phyloP scores from a whole-genome alignment of 2,888 invertebrate species.

The Fragum whitleyi region DNA sequence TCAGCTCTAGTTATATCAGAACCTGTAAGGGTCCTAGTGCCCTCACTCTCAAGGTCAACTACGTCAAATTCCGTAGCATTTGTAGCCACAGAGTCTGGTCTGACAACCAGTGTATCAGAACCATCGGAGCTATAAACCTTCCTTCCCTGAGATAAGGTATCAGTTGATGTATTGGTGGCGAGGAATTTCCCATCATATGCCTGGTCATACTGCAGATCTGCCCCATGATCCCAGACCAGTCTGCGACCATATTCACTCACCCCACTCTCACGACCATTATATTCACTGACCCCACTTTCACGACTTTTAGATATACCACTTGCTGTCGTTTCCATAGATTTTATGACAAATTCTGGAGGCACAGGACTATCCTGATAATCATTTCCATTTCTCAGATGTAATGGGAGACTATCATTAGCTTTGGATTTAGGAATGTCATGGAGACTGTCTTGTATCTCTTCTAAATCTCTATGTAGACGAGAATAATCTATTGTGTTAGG shows the following conservation, averaged over 20 bases:
- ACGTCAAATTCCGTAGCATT: constrained; percentile 47
- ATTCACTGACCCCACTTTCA: constrained; percentile 67
- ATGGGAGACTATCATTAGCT: constrained; percentile 56
- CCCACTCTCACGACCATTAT: constrained; percentile 66
- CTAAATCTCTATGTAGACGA: constrained; percentile 78
- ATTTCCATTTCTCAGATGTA: constrained; percentile 31
- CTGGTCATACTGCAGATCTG: constrained; percentile 73
- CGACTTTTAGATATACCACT: constrained; percentile 56
- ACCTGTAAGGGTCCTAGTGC: constrained; percentile 45
- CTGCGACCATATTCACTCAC: constrained; percentile 63
- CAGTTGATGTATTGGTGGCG: constrained; percentile 65
- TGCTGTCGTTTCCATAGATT: constrained; percentile 43
- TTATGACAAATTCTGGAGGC: constrained; percentile 33
- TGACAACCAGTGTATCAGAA: constrained; percentile 44
- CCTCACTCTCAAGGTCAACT: constrained; percentile 47
- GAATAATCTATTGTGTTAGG: constrained; percentile 72
- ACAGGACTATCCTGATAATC: constrained; percentile 34
- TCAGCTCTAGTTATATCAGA: constrained; percentile 55
- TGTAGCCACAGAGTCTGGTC: constrained; percentile 57
- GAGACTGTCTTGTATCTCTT: constrained; percentile 81
- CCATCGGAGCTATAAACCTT: constrained; percentile 33
- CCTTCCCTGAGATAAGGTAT: constrained; percentile 46
- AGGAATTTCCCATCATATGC: constrained; percentile 67
- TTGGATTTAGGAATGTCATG: constrained; percentile 59
- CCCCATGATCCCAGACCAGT: constrained; percentile 79